These are phyloP conservation scores for Xiphorhynchus elegans DNA, from an alignment of 2,113 vertebrate genomes.

Conservation along the genomic window DNA sequence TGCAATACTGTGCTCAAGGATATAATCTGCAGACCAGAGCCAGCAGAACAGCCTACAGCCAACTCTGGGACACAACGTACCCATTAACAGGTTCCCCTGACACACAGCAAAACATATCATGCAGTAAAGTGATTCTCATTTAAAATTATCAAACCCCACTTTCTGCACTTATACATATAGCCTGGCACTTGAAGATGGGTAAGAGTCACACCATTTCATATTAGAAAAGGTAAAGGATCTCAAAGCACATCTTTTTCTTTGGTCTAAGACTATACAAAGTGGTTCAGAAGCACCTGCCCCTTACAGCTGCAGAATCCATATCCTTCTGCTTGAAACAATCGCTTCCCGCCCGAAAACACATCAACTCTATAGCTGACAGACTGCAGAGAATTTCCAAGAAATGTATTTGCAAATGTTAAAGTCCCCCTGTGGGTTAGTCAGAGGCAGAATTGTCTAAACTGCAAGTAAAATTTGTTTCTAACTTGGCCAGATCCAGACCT, in stretches of 20 bases:
- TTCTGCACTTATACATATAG: neutral
- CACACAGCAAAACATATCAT: fast-evolving
- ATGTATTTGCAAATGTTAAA: neutral
- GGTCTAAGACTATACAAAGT: no score
- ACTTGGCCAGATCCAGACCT: neutral
- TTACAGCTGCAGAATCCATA: fast-evolving
- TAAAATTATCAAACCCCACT: neutral
- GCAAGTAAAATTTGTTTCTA: neutral
- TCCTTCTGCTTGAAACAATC: neutral
- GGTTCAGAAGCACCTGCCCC: neutral
- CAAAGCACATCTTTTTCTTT: neutral
- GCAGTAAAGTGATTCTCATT: neutral
- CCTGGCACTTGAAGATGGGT: neutral
- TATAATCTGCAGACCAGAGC: neutral
- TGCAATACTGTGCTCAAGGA: neutral
- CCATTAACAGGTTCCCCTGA: neutral
- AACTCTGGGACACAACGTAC: fast-evolving
- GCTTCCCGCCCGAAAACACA: neutral
- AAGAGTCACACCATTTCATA: fast-evolving
- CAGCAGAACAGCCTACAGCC: neutral
- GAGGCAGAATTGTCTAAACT: neutral
- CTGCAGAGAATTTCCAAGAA: neutral
- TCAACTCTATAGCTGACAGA: neutral
- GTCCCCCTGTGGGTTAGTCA: neutral
- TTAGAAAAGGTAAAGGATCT: neutral